phyloP scores from a whole-genome alignment of 1,140 invertebrate genomes.

The Probaryconus sp. region DNA sequence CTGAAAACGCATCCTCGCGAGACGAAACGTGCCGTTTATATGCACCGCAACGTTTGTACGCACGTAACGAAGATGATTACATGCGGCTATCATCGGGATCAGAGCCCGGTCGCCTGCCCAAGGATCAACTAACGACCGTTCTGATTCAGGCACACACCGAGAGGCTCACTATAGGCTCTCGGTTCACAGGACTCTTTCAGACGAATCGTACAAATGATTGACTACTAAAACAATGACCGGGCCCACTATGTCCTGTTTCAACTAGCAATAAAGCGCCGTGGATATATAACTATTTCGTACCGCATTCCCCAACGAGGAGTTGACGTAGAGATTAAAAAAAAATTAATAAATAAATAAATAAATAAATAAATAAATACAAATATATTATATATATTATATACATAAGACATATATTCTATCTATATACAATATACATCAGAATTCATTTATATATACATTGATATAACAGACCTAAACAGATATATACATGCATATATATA shows the following conservation, averaged over 20 bases:
- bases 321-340: constrained; percentile 31
- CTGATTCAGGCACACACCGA: too few relatives aligned
- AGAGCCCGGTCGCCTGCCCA: too few relatives aligned
- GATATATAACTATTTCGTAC: constrained; percentile 26
- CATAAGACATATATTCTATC: constrained; percentile 61
- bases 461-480: constrained; percentile 35
- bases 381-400: constrained; percentile 29
- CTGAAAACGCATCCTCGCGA: constrained; percentile 55
- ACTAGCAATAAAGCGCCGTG: constrained; percentile 37
- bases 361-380: constrained; percentile 53
- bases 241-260: too few relatives aligned
- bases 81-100: too few relatives aligned
- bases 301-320: constrained; percentile 9
- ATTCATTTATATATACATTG: constrained; percentile 66
- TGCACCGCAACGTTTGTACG: constrained; percentile 6
- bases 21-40: constrained; percentile 16
- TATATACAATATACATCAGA: constrained; percentile 57
- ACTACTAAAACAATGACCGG: too few relatives aligned
- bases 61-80: neutral
- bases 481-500: too few relatives aligned
- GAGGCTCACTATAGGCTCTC: too few relatives aligned
- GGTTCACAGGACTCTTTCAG: constrained; percentile 4
- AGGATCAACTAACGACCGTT: too few relatives aligned
- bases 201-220: constrained; percentile 25
- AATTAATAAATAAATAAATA: constrained; percentile 50